Conservation (phyloP, 2,113 vertebrate genomes). For the Chionomys nivalis region DNA sequence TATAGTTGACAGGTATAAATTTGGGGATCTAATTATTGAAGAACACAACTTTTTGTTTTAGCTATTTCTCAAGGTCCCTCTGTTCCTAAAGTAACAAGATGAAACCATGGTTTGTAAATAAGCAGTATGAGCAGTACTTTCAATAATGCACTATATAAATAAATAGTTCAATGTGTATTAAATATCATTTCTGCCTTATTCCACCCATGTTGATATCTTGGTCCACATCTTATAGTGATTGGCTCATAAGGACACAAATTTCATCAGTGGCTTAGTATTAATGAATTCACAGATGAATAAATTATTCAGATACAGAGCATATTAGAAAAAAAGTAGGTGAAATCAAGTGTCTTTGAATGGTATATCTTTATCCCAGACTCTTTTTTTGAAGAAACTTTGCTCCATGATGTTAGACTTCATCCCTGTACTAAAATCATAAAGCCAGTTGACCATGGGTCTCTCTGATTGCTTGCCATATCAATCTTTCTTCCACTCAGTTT, state of each 20-base stretch:
- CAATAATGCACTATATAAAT: background rate
- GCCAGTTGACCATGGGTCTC: background rate
- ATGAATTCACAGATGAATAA: background rate
- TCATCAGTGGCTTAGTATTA: background rate
- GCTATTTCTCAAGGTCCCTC: background rate
- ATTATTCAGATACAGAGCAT: background rate
- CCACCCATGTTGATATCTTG: background rate
- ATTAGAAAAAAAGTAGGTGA: background rate
- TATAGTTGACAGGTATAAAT: background rate
- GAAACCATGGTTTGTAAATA: background rate
- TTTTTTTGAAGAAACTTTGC: background rate
- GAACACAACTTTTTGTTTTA: background rate
- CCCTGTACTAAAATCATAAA: background rate
- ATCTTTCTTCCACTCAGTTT: background rate
- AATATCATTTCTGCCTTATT: background rate
- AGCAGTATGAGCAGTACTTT: background rate
- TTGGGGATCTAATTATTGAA: background rate
- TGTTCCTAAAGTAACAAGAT: background rate
- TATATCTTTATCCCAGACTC: background rate
- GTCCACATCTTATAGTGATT: background rate
- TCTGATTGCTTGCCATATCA: background rate
- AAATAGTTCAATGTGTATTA: background rate
- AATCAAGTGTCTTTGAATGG: background rate
- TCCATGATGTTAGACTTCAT: background rate
- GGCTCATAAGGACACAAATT: background rate